Percentiles rank a stretch among this genome's conserved stretches.
Conservation (phyloP, 2,113 vertebrate genomes). For the Silurus asotus region DNA sequence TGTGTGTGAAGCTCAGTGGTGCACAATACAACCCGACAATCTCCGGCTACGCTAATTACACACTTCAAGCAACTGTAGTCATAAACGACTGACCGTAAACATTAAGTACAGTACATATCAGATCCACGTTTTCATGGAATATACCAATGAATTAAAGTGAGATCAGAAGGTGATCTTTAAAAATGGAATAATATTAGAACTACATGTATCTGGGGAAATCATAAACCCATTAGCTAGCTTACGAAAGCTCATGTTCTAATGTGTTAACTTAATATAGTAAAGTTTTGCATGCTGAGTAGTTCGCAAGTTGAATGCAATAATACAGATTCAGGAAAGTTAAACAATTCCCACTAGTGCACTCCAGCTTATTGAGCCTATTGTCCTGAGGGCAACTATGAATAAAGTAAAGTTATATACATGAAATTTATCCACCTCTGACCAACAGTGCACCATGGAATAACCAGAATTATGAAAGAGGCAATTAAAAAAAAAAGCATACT, state of each 20-base stretch:
- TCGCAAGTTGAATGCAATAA: not conserved
- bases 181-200: not conserved
- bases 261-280: not conserved
- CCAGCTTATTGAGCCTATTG: not conserved
- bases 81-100: not conserved
- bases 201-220: not conserved
- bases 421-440: not conserved
- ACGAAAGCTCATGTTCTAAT: not conserved
- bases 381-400: not conserved
- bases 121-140: not conserved
- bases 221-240: not conserved
- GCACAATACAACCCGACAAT: not conserved
- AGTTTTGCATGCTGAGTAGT: not conserved
- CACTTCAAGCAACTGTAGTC: conserved; percentile 9
- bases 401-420: not conserved
- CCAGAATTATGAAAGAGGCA: not conserved
- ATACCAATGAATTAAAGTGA: not conserved
- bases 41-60: conserved; percentile 16
- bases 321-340: not conserved
- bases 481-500: not conserved
- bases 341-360: not conserved
- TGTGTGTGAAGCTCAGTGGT: conserved; percentile 13
- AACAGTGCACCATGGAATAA: not conserved
- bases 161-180: not conserved
- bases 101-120: not conserved